phyloP scores from a whole-genome alignment of 2,113 vertebrate species.

The Myrmecobius fasciatus region DNA sequence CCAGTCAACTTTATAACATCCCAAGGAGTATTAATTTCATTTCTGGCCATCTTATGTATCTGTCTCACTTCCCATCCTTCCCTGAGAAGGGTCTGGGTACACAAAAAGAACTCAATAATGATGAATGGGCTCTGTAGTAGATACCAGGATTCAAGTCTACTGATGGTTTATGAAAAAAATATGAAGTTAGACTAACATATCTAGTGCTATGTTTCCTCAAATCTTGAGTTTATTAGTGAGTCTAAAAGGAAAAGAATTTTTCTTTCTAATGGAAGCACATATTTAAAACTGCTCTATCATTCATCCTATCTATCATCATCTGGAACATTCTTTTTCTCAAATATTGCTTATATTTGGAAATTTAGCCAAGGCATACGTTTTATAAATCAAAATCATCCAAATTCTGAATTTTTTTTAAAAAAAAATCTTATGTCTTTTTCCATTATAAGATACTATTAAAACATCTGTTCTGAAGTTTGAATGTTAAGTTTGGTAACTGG shows the following conservation, averaged over 20 bases:
- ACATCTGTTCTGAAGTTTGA: not conserved
- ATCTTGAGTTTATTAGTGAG: not conserved
- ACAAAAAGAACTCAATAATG: not conserved
- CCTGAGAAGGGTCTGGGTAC: not conserved
- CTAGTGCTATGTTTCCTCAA: not conserved
- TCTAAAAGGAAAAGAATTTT: not conserved
- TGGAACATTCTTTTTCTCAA: not conserved
- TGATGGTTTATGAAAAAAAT: not conserved
- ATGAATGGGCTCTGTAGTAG: not conserved
- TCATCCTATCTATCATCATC: too few species aligned
- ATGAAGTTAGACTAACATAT: not conserved
- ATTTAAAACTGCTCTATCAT: too few species aligned
- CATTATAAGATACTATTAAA: not conserved
- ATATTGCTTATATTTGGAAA: not conserved
- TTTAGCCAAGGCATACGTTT: not conserved
- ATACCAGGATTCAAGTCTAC: accelerated
- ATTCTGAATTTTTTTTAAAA: not conserved
- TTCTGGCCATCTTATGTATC: not conserved
- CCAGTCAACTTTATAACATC: not conserved
- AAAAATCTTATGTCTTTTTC: not conserved
- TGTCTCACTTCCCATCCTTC: not conserved
- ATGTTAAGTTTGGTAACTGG: not conserved
- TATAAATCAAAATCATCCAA: not conserved
- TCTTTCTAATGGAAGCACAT: accelerated
- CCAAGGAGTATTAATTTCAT: not conserved